Base-by-base conservation (phyloP, 2,797 vertebrate genomes). In the Sibirionetta formosa region DNA sequence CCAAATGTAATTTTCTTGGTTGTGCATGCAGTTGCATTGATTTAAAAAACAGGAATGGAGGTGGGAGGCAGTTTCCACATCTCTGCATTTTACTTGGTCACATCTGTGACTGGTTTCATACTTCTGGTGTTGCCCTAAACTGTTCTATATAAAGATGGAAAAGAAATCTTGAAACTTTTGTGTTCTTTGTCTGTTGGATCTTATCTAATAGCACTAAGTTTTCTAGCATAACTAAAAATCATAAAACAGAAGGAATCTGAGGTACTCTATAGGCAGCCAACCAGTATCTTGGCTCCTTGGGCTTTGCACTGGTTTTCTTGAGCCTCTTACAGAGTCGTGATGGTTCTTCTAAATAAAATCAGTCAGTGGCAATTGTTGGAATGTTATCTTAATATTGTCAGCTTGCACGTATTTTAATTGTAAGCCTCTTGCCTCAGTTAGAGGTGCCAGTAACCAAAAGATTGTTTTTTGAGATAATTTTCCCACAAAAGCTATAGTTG, bases 1-100 rank as follows among this genome's bases (percentile, higher is more conserved):
- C 78, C 86, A 92, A 93, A 90, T 73, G 77, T 73, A 79, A 57
- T 88, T 92, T 88, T 92, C 78, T 82, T 93, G 51, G 77, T 90
- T 81, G 42, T 26, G 48, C 56, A 35, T 82, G 51, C 61, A 70
- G 66, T 33, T 83, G 53, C 71, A 61, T 40, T 93, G 93, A 95
- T 95, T 61, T 93, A 76, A 93, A 94, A 96, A 90, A 14, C 91
- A 77, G 72, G 36, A 18, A 17, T 46, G 46, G 69, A 83, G 65
- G 72, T 57, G 71, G 46, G 40, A 86, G 40, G 61, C 53, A 40
- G n/a, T 79, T 94, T 92, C 94, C 92, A 92, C 65, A 75, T 72
- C 61, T 93, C 88, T 84, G 42, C 61, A 12, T 92, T 63, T 51
- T 71, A n/a, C 40, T 86, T 58, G 9, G 4, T 53, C 76, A 70